These are phyloP conservation scores for Hydrotaea cyrtoneurina DNA, from an alignment of 2,888 invertebrate species.

Conservation along the genomic window DNA sequence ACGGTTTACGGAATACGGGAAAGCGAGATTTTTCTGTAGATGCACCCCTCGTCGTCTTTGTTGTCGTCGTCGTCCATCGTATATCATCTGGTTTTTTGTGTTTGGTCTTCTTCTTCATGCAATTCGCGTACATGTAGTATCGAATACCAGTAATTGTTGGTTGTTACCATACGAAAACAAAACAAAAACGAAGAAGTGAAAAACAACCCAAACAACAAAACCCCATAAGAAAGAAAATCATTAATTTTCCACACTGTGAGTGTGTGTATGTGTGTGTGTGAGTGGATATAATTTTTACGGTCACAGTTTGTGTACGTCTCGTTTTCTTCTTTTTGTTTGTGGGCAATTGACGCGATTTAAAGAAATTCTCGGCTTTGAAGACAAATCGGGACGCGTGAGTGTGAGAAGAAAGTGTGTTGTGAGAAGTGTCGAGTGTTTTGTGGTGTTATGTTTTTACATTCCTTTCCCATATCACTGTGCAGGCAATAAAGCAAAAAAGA, in stretches of 20 bases:
- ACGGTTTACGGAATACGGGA: constrained; percentile 74
- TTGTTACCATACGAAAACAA: neutral
- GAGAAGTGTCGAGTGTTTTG: constrained; percentile 22
- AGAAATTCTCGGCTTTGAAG: neutral
- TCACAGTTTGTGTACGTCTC: neutral
- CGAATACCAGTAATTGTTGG: constrained; percentile 14
- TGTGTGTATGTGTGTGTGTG: no score
- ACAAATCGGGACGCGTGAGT: constrained; percentile 27
- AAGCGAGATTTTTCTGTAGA: constrained; percentile 28
- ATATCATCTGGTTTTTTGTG: constrained; percentile 56
- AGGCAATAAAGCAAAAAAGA: neutral
- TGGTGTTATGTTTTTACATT: neutral
- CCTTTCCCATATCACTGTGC: neutral
- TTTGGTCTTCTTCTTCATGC: constrained; percentile 18
- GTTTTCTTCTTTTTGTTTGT: neutral
- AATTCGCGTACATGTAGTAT: constrained; percentile 15
- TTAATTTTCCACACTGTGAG: neutral
- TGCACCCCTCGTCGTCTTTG: constrained; percentile 1
- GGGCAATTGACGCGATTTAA: constrained; percentile 12
- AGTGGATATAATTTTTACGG: constrained; percentile 7
- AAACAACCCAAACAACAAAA: neutral
- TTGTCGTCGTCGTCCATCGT: constrained; percentile 38
- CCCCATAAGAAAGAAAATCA: neutral
- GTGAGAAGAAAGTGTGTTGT: neutral
- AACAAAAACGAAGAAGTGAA: neutral